Percentiles rank a stretch among this genome's conserved stretches.
Conservation (phyloP, 2,888 invertebrate genomes). For the Argyra leucocephala region DNA sequence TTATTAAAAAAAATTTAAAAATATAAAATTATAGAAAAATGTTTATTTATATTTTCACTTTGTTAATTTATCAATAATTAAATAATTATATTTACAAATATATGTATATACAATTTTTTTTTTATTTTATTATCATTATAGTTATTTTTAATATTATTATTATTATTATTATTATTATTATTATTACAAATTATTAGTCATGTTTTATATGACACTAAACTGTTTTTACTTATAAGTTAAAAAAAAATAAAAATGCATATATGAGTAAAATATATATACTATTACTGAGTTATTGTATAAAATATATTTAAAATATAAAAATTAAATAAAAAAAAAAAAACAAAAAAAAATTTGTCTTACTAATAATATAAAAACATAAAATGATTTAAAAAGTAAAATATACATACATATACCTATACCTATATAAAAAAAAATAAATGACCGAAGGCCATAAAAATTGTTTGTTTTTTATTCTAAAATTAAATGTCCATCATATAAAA, state of each 20-base stretch:
- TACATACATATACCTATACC: neutral
- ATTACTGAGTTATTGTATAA: too few species aligned
- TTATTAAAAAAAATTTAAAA: too few species aligned
- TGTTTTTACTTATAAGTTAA: neutral
- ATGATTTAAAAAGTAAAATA: neutral
- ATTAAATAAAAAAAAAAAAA: neutral
- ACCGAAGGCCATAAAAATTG: neutral
- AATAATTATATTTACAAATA: neutral
- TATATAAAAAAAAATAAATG: neutral
- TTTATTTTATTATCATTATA: neutral
- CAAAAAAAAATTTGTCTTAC: neutral
- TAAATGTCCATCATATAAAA: too few species aligned
- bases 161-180: neutral
- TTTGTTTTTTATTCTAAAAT: too few species aligned
- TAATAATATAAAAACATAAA: neutral
- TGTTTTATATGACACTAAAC: constrained; percentile 9
- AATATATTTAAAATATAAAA: neutral
- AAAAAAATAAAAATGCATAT: neutral
- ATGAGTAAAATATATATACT: too few species aligned
- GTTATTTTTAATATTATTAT: neutral
- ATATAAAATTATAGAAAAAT: neutral
- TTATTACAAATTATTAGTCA: neutral
- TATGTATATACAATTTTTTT: neutral
- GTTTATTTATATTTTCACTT: too few species aligned
- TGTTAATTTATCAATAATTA: neutral